Evolutionary conservation across 2,888 invertebrate species (phyloP).

Genomic region (Helicoverpa assulta): DNA sequence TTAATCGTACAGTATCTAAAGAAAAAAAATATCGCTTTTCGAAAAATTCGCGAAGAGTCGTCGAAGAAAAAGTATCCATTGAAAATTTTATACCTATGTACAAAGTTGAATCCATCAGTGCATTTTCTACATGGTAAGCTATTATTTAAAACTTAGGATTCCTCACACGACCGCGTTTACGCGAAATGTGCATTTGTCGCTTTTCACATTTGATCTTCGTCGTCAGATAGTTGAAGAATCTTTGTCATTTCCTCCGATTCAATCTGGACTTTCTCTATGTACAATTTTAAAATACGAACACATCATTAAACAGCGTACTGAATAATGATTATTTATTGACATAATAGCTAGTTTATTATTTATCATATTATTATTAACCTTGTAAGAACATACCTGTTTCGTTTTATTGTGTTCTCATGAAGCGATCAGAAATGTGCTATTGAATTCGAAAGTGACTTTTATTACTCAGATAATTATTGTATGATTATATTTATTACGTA

Average conservation of each 20-base stretch:
- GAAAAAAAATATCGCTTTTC: too few relatives aligned
- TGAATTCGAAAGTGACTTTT: constrained; percentile 46
- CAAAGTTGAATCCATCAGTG: background rate
- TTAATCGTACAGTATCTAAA: background rate
- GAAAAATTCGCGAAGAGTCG: too few relatives aligned
- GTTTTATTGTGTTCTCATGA: background rate
- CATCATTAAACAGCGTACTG: constrained; percentile 10
- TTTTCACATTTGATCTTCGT: constrained; percentile 57
- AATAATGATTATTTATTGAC: constrained; percentile 18
- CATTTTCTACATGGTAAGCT: constrained; percentile 4
- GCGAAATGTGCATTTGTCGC: constrained; percentile 36
- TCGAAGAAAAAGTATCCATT: too few relatives aligned
- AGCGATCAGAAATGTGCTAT: constrained; percentile 22
- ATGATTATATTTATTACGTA: constrained; percentile 29
- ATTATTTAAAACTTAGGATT: constrained; percentile 23
- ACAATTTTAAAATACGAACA: constrained; percentile 33
- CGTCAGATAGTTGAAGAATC: constrained; percentile 55
- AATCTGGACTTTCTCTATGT: constrained; percentile 48
- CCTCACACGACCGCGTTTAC: constrained; percentile 23
- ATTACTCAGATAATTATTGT: constrained; percentile 29
- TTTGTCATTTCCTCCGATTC: constrained; percentile 57
- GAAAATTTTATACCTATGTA: too few relatives aligned
- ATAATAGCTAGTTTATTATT: constrained; percentile 2
- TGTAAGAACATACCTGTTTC: background rate
- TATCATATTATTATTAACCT: constrained; percentile 6